These are phyloP conservation scores for Lacerta agilis DNA, from an alignment of 2,797 vertebrate species.

Conservation along the genomic window DNA sequence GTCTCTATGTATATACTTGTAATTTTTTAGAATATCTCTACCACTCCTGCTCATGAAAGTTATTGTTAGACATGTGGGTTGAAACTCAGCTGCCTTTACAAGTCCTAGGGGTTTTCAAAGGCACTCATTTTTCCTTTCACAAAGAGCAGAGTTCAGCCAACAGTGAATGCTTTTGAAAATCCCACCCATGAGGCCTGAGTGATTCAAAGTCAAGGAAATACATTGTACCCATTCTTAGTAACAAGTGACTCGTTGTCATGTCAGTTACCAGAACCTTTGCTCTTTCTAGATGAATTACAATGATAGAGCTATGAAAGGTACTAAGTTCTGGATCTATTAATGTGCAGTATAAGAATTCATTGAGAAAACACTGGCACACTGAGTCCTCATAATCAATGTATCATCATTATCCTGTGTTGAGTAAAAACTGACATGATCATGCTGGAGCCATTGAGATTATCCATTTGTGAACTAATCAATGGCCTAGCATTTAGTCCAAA, in stretches of 20 bases:
- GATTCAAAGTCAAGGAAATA: slow-evolving; percentile 10
- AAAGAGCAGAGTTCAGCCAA: slow-evolving; percentile 23
- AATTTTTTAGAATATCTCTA: neutral
- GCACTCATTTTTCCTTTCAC: slow-evolving; percentile 3
- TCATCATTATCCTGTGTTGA: slow-evolving; percentile 50
- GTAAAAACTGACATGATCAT: slow-evolving; percentile 22
- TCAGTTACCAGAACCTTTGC: slow-evolving; percentile 43
- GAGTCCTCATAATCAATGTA: slow-evolving; percentile 60
- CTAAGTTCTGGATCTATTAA: slow-evolving; percentile 46
- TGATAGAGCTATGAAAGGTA: neutral
- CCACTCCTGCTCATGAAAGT: neutral
- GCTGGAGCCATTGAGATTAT: slow-evolving; percentile 30
- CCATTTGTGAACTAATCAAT: neutral
- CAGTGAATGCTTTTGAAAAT: slow-evolving; percentile 25
- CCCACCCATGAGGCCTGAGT: neutral
- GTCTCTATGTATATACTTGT: neutral
- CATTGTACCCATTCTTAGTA: slow-evolving; percentile 12
- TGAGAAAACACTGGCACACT: slow-evolving; percentile 43
- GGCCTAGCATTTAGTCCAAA: neutral
- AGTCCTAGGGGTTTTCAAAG: slow-evolving; percentile 4
- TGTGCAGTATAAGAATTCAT: slow-evolving; percentile 19
- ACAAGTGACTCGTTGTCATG: neutral
- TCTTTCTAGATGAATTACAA: slow-evolving; percentile 50
- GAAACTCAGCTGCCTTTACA: slow-evolving; percentile 14
- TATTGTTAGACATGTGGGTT: neutral